phyloP scores from a whole-genome alignment of 2,888 invertebrate species.

The Ganaspis brasiliensis region DNA sequence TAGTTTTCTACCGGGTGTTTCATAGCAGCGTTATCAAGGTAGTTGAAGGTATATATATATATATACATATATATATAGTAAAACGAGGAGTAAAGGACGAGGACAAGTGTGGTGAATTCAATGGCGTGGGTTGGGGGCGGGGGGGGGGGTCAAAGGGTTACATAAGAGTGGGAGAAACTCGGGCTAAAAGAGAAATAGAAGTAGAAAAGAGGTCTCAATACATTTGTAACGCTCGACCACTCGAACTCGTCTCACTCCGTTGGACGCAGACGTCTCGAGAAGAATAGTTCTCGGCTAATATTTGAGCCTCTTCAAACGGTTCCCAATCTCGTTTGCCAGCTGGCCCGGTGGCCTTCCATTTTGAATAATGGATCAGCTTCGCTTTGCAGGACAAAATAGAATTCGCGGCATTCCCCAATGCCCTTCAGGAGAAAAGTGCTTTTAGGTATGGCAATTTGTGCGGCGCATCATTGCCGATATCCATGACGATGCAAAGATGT shows the following conservation, averaged over 20 bases:
- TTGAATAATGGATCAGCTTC: slow-evolving; percentile 69
- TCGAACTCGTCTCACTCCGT: slow-evolving; percentile 34
- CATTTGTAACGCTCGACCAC: slow-evolving; percentile 44
- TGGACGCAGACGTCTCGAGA: slow-evolving; percentile 48
- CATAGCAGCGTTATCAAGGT: slow-evolving; percentile 29
- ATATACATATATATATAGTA: no score
- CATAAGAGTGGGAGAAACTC: neutral
- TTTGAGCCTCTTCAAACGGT: slow-evolving; percentile 66
- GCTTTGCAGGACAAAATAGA: slow-evolving; percentile 64
- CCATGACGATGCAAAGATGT: slow-evolving; percentile 40
- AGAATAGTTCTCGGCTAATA: slow-evolving; percentile 63
- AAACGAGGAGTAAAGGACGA: slow-evolving; percentile 22
- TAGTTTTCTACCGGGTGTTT: slow-evolving; percentile 44
- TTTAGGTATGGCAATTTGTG: slow-evolving; percentile 57
- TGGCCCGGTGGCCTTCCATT: slow-evolving; percentile 62
- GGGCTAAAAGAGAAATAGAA: slow-evolving; percentile 1
- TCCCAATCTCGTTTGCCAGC: slow-evolving; percentile 67
- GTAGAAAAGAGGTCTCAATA: slow-evolving; percentile 41
- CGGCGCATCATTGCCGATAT: slow-evolving; percentile 51
- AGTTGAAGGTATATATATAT: slow-evolving; percentile 21
- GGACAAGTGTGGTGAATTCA: neutral
- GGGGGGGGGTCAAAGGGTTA: neutral
- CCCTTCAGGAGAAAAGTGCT: slow-evolving; percentile 56
- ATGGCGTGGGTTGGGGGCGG: neutral
- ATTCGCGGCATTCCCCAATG: slow-evolving; percentile 58